These are phyloP conservation scores for Platichthys stellatus DNA, from an alignment of 2,113 vertebrate species.

Conservation along the genomic window DNA sequence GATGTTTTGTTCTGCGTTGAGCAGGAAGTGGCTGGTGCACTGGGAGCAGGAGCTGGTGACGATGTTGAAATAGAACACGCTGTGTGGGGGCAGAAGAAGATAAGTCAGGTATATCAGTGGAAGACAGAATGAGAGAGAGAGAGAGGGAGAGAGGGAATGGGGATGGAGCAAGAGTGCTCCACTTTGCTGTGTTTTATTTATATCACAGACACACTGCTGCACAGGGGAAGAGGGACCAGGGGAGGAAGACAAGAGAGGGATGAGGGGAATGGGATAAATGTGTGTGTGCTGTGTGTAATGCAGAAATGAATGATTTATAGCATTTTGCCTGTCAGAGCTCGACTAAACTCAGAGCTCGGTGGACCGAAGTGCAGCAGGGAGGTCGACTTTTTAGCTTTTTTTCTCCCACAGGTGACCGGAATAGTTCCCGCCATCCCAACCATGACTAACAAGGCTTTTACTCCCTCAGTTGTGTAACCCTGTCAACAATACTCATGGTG, in stretches of 20 bases:
- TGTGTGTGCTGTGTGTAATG: conserved; percentile 3
- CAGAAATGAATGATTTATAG: conserved; percentile 50
- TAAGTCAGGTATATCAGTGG: conserved; percentile 44
- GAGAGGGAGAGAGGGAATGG: conserved; percentile 4
- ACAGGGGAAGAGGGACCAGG: conserved; percentile 11
- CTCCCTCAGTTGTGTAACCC: conserved; percentile 8
- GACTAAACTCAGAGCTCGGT: background rate
- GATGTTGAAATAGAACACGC: conserved; percentile 69
- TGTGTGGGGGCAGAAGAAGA: conserved; percentile 25
- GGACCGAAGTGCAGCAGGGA: background rate
- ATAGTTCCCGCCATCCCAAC: background rate
- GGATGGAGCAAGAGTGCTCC: conserved; percentile 60
- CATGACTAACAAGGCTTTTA: background rate
- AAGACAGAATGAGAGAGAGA: conserved; percentile 11
- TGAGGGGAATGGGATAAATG: conserved; percentile 8
- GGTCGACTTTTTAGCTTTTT: background rate
- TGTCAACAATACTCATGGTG: conserved; percentile 25
- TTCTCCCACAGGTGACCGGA: conserved; percentile 3
- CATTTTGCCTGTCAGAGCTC: conserved; percentile 11
- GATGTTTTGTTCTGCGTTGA: conserved; percentile 70
- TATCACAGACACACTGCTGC: conserved; percentile 58
- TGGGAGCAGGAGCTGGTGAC: conserved; percentile 62
- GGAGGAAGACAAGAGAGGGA: conserved; percentile 27
- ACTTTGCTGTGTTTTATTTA: conserved; percentile 73
- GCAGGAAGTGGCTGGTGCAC: conserved; percentile 51